phyloP scores from a whole-genome alignment of 2,888 invertebrate species.

The Drosophila prostipennis region DNA sequence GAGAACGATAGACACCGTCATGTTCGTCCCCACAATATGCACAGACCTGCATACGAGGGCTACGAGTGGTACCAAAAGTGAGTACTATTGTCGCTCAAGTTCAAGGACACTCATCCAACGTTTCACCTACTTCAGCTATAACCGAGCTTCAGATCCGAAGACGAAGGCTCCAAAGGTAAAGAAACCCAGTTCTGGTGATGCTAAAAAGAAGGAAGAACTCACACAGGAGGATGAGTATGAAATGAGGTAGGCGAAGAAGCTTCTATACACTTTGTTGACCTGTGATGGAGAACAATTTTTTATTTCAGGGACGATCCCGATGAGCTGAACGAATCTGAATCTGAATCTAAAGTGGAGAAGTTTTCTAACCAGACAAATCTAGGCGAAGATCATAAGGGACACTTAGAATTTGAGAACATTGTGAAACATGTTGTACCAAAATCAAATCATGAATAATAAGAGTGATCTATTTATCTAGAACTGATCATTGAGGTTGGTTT shows the following conservation, averaged over 20 bases:
- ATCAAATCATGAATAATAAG: no score
- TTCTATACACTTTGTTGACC: background rate
- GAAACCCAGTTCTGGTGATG: no score
- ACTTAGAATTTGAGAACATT: no score
- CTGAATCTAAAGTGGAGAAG: background rate
- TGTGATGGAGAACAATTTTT: background rate
- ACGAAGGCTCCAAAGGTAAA: background rate
- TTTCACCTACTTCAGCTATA: background rate
- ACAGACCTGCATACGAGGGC: conserved; percentile 14
- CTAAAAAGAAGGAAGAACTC: background rate
- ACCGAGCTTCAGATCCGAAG: background rate
- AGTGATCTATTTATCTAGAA: no score
- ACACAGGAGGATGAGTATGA: background rate
- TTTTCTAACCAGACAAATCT: background rate
- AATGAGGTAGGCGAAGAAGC: background rate
- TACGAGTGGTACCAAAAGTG: conserved; percentile 1
- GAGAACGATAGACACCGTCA: conserved; percentile 24
- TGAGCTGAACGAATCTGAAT: no score
- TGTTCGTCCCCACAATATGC: conserved; percentile 42
- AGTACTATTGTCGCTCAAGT: background rate
- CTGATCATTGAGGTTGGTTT: background rate
- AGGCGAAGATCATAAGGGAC: background rate
- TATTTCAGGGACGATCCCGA: background rate
- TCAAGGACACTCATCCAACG: background rate
- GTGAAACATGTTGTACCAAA: no score